Evolutionary conservation across 2,888 invertebrate genomes (phyloP), one percentile per base, ranked within the genome.

Genomic region (Tridacna crocea): DNA sequence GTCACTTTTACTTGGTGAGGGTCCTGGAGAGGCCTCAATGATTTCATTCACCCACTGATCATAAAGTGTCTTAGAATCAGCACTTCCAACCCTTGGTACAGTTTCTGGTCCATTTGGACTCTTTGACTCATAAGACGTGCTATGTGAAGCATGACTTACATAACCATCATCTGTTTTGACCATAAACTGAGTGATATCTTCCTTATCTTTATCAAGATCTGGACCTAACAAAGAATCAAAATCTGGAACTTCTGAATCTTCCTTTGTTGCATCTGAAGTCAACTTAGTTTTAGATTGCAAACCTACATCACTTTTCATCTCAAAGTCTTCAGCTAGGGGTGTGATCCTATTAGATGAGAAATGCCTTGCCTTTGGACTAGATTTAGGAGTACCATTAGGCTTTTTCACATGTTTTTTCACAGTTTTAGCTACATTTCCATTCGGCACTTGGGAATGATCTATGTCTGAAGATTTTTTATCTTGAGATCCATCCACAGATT

Each of bases 301-400:
- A 72, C 75, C 75, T 26, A 66, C 55, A n/a, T 81, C 80, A 27
- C 65, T 51, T 26, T 26, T 63, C 48, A 80, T 24, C 12, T 81
- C 78, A 63, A 77, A 73, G 47, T 74, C 77, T 51, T 82, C 79
- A 72, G 76, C 66, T 27, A 87, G 26, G 24, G 84, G 79, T 19
- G 82, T 79, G 10, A 87, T 68, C 61, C 82, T 77, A 79, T 84
- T 87, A n/a, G 47, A 74, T 22, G 78, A 60, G 72, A 84, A 87
- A 72, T 87, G 87, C 79, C 82, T 87, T 22, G 79, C 75, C 84
- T 88, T 88, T 17, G 89, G 89, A 80, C 89, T 89, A 75, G 84
- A 73, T 85, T 87, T 88, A 17, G 89, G 89, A 58, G 87, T 88
- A 17, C 89, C 89, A 76, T 88, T 88, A 58, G 89, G 89, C 75